Percentiles rank a stretch among this genome's conserved stretches.
Evolutionary conservation across 1,140 invertebrate genomes (phyloP).

Genomic region (Spodoptera frugiperda): DNA sequence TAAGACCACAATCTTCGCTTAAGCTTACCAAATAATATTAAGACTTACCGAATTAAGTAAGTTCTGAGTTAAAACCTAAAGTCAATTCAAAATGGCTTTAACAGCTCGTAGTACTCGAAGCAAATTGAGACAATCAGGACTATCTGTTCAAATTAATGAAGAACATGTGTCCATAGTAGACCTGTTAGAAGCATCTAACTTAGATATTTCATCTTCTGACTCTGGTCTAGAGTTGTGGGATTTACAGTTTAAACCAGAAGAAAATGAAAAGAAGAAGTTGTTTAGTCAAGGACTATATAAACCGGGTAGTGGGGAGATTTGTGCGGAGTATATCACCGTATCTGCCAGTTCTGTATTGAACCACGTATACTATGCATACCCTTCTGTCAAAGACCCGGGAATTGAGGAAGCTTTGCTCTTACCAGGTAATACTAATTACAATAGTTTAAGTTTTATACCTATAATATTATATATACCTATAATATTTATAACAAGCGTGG

Average conservation of each 20-base stretch:
- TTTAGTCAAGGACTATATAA: conserved; percentile 62
- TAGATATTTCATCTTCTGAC: background rate
- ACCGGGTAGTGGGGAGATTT: conserved; percentile 74
- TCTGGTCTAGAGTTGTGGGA: background rate
- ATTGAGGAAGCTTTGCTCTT: conserved; percentile 75
- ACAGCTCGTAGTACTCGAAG: too few species aligned
- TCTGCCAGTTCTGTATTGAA: conserved; percentile 80
- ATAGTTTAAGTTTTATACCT: too few species aligned
- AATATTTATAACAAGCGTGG: too few species aligned
- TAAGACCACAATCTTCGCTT: too few species aligned
- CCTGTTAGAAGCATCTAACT: background rate
- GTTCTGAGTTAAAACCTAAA: too few species aligned
- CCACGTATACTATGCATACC: conserved; percentile 81
- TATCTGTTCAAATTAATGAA: too few species aligned
- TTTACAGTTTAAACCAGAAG: conserved; percentile 34
- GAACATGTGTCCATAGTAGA: too few species aligned
- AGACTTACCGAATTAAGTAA: too few species aligned
- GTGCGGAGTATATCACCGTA: conserved; percentile 69
- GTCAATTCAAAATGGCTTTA: too few species aligned
- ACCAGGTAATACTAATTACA: conserved; percentile 33
- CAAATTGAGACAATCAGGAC: too few species aligned
- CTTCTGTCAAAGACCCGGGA: conserved; percentile 79
- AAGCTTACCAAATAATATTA: too few species aligned
- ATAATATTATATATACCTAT: too few species aligned
- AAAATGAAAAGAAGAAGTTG: conserved; percentile 60